Conservation (phyloP, 2,797 vertebrate species). For the Acanthurus leucopareius region DNA sequence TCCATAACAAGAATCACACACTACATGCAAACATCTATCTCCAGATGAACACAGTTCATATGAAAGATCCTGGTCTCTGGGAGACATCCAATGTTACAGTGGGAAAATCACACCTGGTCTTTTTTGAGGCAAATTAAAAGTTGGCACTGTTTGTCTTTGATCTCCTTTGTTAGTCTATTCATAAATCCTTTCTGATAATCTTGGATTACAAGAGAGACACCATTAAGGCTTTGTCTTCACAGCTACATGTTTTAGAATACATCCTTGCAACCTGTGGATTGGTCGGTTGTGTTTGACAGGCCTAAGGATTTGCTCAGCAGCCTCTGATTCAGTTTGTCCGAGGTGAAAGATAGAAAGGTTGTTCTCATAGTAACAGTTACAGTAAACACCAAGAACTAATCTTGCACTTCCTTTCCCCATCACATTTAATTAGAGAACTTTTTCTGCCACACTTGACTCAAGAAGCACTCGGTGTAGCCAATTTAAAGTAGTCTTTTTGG, state of each 20-base stretch:
- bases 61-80: neutral
- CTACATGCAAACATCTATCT: neutral
- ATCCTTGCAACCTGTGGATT: neutral
- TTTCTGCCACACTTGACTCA: slow-evolving; percentile 13
- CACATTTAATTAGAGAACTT: neutral
- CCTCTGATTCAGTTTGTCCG: slow-evolving; percentile 6
- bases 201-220: neutral
- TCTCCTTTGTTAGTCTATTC: neutral
- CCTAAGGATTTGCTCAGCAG: slow-evolving; percentile 29
- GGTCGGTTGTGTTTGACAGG: slow-evolving; percentile 2
- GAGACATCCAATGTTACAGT: slow-evolving; percentile 7
- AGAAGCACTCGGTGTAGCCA: slow-evolving; percentile 8
- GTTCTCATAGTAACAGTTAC: slow-evolving; percentile 4
- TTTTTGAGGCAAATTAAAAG: neutral
- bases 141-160: neutral
- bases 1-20: neutral
- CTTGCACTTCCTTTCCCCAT: neutral
- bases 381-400: slow-evolving; percentile 2
- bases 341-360: neutral
- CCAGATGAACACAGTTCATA: neutral
- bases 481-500: neutral
- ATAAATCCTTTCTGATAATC: neutral
- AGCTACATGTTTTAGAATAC: neutral
- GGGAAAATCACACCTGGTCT: slow-evolving; percentile 19
- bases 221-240: neutral